Conservation (phyloP, 2,888 invertebrate species). For the Polietes domitor region DNA sequence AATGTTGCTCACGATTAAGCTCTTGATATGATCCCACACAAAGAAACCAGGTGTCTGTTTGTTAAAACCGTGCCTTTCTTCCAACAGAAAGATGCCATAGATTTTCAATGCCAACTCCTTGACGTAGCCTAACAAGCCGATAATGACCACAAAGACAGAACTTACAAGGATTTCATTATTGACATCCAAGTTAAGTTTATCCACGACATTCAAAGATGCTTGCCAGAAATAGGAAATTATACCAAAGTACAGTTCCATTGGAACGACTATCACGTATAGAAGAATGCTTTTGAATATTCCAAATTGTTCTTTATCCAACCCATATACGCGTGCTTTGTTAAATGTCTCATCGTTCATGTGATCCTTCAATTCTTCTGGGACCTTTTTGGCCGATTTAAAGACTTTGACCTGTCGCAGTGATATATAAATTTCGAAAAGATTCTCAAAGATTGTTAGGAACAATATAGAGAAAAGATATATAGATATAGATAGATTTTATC, state of each 20-base stretch:
- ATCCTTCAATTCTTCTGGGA: conserved; percentile 89
- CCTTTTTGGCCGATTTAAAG: conserved; percentile 85
- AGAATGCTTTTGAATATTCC: conserved; percentile 89
- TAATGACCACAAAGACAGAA: conserved; percentile 88
- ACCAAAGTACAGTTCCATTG: conserved; percentile 85
- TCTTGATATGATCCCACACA: conserved; percentile 94
- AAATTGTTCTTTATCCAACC: conserved; percentile 92
- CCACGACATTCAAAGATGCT: conserved; percentile 84
- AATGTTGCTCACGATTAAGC: conserved; percentile 88
- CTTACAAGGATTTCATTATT: conserved; percentile 90
- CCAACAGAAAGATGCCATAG: conserved; percentile 95
- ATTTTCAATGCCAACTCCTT: conserved; percentile 90
- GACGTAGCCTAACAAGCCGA: conserved; percentile 86
- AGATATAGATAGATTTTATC: too few species aligned
- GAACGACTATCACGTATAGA: conserved; percentile 86
- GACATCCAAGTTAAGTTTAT: conserved; percentile 82
- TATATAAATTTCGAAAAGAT: conserved; percentile 78
- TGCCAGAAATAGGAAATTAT: conserved; percentile 87
- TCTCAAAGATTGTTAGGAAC: too few species aligned
- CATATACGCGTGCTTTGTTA: conserved; percentile 93
- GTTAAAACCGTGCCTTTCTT: conserved; percentile 98
- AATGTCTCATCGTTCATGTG: conserved; percentile 93
- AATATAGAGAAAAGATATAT: too few species aligned
- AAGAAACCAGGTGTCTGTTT: conserved; percentile 97
- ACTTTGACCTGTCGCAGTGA: conserved; percentile 89